Conservation (phyloP, 2,113 vertebrate genomes). For the Pelmatolapia mariae region DNA sequence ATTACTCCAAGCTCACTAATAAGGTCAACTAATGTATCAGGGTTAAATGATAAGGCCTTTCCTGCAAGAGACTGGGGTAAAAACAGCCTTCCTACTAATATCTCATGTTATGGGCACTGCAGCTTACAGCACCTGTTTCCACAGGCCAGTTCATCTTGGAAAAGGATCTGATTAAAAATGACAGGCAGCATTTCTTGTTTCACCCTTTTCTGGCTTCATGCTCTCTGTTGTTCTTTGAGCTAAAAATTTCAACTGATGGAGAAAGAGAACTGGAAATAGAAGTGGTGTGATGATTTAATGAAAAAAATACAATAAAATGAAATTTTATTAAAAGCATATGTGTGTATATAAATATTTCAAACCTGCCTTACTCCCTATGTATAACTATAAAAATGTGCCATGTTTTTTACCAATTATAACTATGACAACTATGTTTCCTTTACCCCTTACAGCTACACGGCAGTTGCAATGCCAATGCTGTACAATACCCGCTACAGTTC, state of each 20-base stretch:
- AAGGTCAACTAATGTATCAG: background rate
- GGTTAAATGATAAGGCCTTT: conserved; percentile 28
- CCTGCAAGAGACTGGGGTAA: background rate
- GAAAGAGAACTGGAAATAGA: background rate
- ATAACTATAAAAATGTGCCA: background rate
- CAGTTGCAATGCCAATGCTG: conserved; percentile 97
- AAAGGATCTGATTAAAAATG: conserved; percentile 13
- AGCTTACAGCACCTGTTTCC: background rate
- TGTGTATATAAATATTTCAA: background rate
- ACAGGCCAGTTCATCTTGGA: background rate
- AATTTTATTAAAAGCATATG: background rate
- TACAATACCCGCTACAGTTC: conserved; percentile 99
- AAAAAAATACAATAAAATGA: background rate
- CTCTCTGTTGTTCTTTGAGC: background rate
- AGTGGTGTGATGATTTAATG: background rate
- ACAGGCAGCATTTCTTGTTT: conserved; percentile 2
- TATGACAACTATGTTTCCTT: background rate
- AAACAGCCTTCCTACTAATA: background rate
- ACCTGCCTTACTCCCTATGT: background rate
- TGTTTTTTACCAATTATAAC: background rate
- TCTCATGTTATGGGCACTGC: background rate
- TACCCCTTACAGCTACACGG: conserved; percentile 83
- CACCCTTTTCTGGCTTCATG: background rate
- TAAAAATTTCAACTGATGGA: background rate
- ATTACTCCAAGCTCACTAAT: conserved; percentile 9